Base-by-base conservation (phyloP, 2,888 invertebrate genomes). In the Magallana nippona region DNA sequence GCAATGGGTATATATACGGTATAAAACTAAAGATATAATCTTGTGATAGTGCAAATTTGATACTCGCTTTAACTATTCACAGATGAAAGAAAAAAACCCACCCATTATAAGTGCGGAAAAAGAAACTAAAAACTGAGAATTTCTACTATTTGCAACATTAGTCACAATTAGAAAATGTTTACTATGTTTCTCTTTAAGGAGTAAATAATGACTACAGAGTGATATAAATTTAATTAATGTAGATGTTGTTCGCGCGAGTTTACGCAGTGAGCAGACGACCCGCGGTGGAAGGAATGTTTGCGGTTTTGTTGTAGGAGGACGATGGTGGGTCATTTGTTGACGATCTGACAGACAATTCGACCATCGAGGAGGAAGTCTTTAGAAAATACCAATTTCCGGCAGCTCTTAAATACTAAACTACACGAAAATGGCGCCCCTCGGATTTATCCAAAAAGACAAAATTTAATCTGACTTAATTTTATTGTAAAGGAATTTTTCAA, bases 211-310 rank as follows among this genome's bases (percentile, higher is more conserved):
- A 22, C 32, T 71, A 10, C 27, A 15, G 5, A 15, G 71, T 32
- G 71, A 71, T 71, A 71, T 71, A 62, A 60, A 62, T 71, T 71
- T 71, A 71, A 71, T 32, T 71, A 71, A 15, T 71, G 71, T 60
- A 71, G 15, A 71, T 71, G 71, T 32, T 71, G 32, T 71, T 27
- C 27, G 27, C 71, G 27, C 71, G 27, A 32, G 71, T 71, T 71
- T 15, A 71, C 71, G 71, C 32, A 32, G 32, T 27, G 32, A 71
- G 22, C 71, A 71, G 27, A 27, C 71, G 71, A 32, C 27, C 32
- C 15, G 19, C 71, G 10, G 71, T 71, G 27, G 19, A 15, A 71
- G 27, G 71, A 71, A 71, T 71, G 71, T 71, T 71, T 71, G 71
- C 27, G 71, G 71, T 71, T 71, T 71, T 71, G 71, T 71, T 22